These are phyloP conservation scores for Dusona sp. DNA, from an alignment of 2,888 invertebrate species.

Conservation along the genomic window DNA sequence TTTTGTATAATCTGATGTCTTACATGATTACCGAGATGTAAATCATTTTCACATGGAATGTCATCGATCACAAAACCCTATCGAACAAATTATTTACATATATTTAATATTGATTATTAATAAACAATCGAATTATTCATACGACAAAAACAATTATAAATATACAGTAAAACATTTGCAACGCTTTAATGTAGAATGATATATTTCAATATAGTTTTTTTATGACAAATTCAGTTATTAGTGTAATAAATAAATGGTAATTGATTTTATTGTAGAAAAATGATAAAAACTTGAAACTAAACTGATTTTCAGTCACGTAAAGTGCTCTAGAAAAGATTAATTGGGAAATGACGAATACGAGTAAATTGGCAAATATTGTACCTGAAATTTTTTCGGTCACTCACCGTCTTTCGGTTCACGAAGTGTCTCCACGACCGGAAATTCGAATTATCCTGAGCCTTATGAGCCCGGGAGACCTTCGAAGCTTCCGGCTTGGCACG, in stretches of 20 bases:
- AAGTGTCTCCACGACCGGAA: conserved; percentile 65
- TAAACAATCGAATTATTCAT: too few species aligned
- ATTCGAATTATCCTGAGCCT: conserved; percentile 62
- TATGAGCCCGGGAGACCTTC: conserved; percentile 62
- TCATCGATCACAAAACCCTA: neutral
- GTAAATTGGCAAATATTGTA: conserved; percentile 1
- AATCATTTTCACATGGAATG: neutral
- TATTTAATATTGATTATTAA: too few species aligned
- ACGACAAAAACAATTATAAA: too few species aligned
- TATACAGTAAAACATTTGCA: too few species aligned
- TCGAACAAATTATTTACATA: too few species aligned
- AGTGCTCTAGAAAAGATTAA: neutral
- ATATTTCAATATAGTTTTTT: too few species aligned
- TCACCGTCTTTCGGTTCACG: conserved; percentile 64
- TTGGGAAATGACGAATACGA: neutral
- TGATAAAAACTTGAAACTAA: neutral
- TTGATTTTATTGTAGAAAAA: neutral
- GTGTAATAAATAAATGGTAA: too few species aligned
- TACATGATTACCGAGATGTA: neutral
- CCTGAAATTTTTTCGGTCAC: conserved; percentile 43
- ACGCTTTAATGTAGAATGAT: too few species aligned
- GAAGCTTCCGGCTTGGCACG: conserved; percentile 65
- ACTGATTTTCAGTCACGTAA: neutral
- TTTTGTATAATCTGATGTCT: neutral
- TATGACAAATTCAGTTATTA: too few species aligned